phyloP scores from a whole-genome alignment of 2,113 vertebrate species.

The Artemisiospiza belli region DNA sequence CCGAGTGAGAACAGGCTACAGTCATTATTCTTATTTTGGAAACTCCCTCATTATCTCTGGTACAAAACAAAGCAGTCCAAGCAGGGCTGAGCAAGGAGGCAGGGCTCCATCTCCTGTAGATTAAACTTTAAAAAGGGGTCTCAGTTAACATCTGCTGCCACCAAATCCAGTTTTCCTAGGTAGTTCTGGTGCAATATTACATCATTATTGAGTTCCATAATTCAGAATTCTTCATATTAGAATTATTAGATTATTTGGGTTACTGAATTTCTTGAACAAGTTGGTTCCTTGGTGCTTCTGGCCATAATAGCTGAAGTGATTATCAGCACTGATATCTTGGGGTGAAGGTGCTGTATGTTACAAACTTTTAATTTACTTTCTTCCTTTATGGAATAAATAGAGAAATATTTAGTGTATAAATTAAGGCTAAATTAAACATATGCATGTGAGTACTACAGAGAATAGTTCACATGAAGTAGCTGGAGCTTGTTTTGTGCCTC shows the following conservation, averaged over 20 bases:
- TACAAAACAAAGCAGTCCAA: background rate
- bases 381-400: background rate
- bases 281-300: background rate
- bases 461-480: accelerated
- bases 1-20: background rate
- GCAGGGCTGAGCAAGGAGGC: background rate
- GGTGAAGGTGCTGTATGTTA: background rate
- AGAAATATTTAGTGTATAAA: background rate
- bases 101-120: background rate
- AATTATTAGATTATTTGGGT: background rate
- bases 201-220: background rate
- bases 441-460: background rate
- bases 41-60: background rate
- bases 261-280: background rate
- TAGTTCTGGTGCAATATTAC: background rate
- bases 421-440: background rate
- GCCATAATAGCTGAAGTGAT: background rate
- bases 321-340: background rate
- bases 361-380: background rate
- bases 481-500: background rate
- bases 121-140: background rate
- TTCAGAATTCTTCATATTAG: background rate
- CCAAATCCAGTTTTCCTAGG: background rate
- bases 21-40: background rate
- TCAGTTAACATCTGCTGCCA: background rate